These are phyloP conservation scores for Apodemus speciosus DNA, from an alignment of 2,113 vertebrate genomes.

Conservation along the genomic window DNA sequence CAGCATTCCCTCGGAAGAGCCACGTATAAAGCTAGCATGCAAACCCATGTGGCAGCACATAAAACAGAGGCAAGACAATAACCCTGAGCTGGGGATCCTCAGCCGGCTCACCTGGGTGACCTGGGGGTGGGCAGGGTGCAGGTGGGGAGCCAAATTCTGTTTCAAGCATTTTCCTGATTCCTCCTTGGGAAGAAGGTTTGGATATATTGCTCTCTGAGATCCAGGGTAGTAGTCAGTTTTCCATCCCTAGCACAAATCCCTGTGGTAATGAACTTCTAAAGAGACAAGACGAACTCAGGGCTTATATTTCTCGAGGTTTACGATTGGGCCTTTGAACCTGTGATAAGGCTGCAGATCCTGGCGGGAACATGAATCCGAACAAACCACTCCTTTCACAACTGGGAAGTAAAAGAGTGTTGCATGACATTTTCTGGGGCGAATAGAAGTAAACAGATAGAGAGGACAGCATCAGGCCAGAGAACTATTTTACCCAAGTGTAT, in stretches of 20 bases:
- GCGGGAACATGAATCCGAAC: no score
- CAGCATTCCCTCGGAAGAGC: background rate
- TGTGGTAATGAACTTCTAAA: background rate
- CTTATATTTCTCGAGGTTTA: background rate
- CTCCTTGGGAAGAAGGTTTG: background rate
- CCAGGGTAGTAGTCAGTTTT: background rate
- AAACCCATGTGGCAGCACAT: background rate
- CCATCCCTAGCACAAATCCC: background rate
- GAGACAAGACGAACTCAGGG: background rate
- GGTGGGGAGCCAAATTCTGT: background rate
- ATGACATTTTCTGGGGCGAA: background rate
- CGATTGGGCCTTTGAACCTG: background rate
- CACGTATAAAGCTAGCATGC: no score
- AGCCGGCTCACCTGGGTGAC: background rate
- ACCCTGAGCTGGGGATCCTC: no score
- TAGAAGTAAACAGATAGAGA: no score
- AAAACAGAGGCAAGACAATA: background rate
- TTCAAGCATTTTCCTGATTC: background rate
- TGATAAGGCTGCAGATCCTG: background rate
- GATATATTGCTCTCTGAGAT: background rate
- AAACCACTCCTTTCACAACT: background rate
- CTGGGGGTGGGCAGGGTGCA: background rate
- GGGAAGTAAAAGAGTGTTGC: background rate
- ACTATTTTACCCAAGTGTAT: background rate
- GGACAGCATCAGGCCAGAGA: background rate